Evolutionary conservation across 2,797 vertebrate genomes (phyloP).

Genomic region (Clarias laeviceps): DNA sequence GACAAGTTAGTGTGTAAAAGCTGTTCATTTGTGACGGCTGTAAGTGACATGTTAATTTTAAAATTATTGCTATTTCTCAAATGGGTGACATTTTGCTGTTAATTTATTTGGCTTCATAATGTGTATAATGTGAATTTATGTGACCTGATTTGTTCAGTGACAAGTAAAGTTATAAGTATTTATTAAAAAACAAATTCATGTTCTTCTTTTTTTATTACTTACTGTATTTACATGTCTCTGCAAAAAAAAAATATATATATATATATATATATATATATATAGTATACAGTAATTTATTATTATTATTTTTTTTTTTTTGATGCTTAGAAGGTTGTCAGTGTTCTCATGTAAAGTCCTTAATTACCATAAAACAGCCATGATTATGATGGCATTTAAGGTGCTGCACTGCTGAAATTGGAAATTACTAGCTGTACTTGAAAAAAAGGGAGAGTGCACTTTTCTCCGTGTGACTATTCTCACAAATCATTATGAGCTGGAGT

Average conservation of each 20-base stretch:
- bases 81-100: not conserved
- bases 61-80: not conserved
- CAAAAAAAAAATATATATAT: too few relatives aligned
- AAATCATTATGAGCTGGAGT: not conserved
- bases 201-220: not conserved
- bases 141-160: not conserved
- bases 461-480: not conserved
- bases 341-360: not conserved
- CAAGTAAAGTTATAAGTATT: not conserved
- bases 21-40: not conserved
- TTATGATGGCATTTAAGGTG: not conserved
- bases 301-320: too few relatives aligned
- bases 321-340: not conserved
- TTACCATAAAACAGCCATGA: not conserved
- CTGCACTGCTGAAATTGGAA: not conserved
- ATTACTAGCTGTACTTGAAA: not conserved
- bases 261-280: too few relatives aligned
- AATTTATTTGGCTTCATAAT: not conserved
- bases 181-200: not conserved
- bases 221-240: not conserved
- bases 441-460: not conserved
- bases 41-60: not conserved
- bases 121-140: not conserved
- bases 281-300: too few relatives aligned
- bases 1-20: slow-evolving; percentile 3